phyloP scores from a whole-genome alignment of 2,888 invertebrate species.

The Tenthredo distinguenda region DNA sequence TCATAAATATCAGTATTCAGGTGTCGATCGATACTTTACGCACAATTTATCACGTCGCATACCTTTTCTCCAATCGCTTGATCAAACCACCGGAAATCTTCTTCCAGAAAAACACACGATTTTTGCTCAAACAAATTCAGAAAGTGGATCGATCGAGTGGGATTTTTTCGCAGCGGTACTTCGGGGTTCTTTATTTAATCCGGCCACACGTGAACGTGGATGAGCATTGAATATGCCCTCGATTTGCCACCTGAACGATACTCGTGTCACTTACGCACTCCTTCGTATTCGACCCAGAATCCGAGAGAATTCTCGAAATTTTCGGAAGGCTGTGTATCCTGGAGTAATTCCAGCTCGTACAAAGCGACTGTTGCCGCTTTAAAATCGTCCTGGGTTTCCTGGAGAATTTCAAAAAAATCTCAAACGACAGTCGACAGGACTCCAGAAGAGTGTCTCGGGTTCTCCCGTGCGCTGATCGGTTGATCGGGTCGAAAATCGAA shows the following conservation, averaged over 20 bases:
- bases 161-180: background rate
- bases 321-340: background rate
- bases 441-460: background rate
- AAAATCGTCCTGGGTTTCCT: background rate
- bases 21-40: background rate
- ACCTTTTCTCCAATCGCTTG: too few species aligned
- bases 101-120: too few species aligned
- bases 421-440: background rate
- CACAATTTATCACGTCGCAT: too few species aligned
- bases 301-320: background rate
- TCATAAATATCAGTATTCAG: background rate
- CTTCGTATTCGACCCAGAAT: background rate
- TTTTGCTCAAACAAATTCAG: too few species aligned
- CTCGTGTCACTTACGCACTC: too few species aligned
- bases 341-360: background rate
- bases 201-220: background rate
- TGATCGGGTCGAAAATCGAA: constrained; percentile 9
- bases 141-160: background rate
- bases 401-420: background rate
- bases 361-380: background rate
- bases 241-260: background rate
- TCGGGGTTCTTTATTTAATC: background rate
- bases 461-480: background rate
- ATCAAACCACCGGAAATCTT: too few species aligned
- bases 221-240: background rate